These are phyloP conservation scores for Chitala chitala DNA, from an alignment of 2,113 vertebrate genomes.

Conservation along the genomic window DNA sequence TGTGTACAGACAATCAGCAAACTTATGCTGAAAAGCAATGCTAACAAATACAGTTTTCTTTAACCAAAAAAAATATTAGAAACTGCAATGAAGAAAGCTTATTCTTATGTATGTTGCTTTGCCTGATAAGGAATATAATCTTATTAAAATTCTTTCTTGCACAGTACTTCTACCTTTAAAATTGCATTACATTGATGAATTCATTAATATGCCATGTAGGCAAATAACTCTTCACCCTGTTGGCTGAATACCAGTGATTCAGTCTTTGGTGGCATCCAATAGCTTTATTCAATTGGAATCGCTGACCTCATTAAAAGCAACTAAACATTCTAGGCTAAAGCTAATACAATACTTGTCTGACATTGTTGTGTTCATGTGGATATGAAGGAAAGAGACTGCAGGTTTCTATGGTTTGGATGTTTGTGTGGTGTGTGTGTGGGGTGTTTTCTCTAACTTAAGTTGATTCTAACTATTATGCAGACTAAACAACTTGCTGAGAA, in stretches of 20 bases:
- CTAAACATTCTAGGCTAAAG: conserved; percentile 52
- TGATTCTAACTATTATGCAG: neutral
- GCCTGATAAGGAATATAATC: neutral
- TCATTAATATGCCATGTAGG: conserved; percentile 39
- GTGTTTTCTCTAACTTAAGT: neutral
- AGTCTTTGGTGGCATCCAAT: conserved; percentile 48
- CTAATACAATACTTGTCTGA: conserved; percentile 54
- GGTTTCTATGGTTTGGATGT: neutral
- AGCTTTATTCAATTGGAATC: conserved; percentile 55
- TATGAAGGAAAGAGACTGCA: neutral
- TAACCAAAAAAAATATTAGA: neutral
- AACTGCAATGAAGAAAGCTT: neutral
- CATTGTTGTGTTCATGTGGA: conserved; percentile 33
- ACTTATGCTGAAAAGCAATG: conserved; percentile 35
- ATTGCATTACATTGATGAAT: conserved; percentile 18
- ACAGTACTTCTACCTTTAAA: conserved; percentile 13
- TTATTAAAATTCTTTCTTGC: neutral
- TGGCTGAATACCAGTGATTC: conserved; percentile 36
- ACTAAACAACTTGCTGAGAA: conserved; percentile 9
- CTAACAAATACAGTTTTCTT: conserved; percentile 44
- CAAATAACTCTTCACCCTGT: conserved; percentile 35
- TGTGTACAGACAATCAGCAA: conserved; percentile 25
- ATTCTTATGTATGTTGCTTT: neutral
- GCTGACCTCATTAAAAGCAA: conserved; percentile 59
- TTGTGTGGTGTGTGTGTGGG: conserved; percentile 2